Base-by-base conservation (phyloP, 2,113 vertebrate species). In the Arizona elegans region DNA sequence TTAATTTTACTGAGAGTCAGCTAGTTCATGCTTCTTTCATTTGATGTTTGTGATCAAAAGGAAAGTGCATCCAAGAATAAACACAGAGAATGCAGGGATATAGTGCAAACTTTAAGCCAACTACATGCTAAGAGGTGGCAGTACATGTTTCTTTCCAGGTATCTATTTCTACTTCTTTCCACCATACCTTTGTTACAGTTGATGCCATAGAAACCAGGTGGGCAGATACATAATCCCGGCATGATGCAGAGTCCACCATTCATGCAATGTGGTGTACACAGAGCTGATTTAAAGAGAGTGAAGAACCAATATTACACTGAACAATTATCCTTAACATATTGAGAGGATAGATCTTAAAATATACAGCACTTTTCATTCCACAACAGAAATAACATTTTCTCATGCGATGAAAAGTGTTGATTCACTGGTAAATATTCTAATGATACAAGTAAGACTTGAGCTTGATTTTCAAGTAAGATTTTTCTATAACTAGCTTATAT, bases 191-290 rank as follows among this genome's bases (percentile, higher is more conserved):
- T 99, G 94, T 98, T 98, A 0, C 98, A 99, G 87, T 98, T 98
- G 97, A 98, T 96, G 90, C 98, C 98, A 1, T 98, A 98, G 97
- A 98, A 99, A 1, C 98, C 98, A 0, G 98, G 98, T 23, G 98
- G 98, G 91, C 98, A 99, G 95, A 99, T 98, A 96, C 98, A 99
- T 94, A 99, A 97, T 9, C 98, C 98, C 0, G 98, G 98, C 43
- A 98, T 98, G 70, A 98, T 97, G 92, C 98, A 99, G 92, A 99
- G 97, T 7, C 98, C 98, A 0, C 98, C 98, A 0, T 99, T 99
- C 97, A 98, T 97, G 94, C 98, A 99, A 91, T 96, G 97, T 55
- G 98, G 98, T 38, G 95, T 95, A 93, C 98, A 99, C 12, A 99
- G 97, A 0, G 98, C 98, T 99, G 86, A 88, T 33, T 62, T 92